phyloP scores from a whole-genome alignment of 92 coral and sea anemone genomes.

The Phenganax marumi region DNA sequence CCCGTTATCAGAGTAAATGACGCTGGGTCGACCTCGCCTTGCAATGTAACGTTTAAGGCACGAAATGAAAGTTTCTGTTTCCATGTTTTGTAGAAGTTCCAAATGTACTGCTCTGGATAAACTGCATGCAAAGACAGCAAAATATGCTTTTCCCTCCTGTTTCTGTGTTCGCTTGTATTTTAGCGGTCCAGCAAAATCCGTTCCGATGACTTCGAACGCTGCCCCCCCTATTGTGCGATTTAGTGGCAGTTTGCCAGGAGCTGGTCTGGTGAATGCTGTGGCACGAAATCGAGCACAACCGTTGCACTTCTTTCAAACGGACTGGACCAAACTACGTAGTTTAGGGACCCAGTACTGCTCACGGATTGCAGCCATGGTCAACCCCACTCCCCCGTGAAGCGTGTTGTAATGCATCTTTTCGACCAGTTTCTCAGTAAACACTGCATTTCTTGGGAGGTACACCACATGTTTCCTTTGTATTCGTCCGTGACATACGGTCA shows the following conservation, averaged over 20 bases:
- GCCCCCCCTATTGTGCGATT: neutral
- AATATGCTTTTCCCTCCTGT: no score
- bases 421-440: constrained; percentile 7
- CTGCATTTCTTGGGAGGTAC: no score
- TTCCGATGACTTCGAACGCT: neutral
- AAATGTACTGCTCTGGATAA: no score
- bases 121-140: no score
- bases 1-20: no score
- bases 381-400: constrained; percentile 6
- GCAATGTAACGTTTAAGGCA: no score
- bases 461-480: neutral
- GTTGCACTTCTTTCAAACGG: neutral
- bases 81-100: no score
- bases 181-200: no score
- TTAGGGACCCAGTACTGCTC: constrained; percentile 5
- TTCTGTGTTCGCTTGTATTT: no score
- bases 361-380: constrained; percentile 1
- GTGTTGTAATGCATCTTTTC: neutral
- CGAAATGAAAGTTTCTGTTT: no score
- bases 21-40: no score
- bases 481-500: neutral
- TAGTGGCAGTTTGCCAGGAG: neutral
- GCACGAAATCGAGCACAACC: neutral
- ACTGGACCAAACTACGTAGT: neutral
- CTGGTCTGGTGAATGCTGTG: neutral